Percentiles rank a stretch among this genome's conserved stretches.
These are phyloP conservation scores for Strongylocentrotus purpuratus DNA, from an alignment of 35 echinoderm and acorn worm genomes.

Conservation along the genomic window DNA sequence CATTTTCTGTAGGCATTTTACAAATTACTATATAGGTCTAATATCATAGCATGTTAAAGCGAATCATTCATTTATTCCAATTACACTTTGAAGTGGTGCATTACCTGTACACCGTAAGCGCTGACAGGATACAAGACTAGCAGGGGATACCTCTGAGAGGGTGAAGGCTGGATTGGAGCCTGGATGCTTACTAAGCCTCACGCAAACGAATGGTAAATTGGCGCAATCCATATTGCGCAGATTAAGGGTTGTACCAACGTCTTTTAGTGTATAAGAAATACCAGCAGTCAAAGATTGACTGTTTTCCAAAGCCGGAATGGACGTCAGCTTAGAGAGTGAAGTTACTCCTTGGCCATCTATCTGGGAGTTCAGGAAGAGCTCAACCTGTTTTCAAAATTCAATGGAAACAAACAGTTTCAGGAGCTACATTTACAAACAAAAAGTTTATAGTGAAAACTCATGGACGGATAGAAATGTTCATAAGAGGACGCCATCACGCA, in stretches of 20 bases:
- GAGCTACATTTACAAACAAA: not conserved
- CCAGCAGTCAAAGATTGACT: slow-evolving; percentile 18
- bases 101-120: not conserved
- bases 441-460: too few species aligned
- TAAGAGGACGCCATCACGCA: too few species aligned
- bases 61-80: not conserved
- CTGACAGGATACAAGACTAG: not conserved
- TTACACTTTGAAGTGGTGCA: too few species aligned
- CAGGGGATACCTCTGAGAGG: not conserved
- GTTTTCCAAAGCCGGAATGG: not conserved
- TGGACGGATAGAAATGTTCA: too few species aligned
- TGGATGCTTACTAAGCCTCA: not conserved
- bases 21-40: not conserved
- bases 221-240: not conserved
- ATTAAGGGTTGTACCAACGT: not conserved
- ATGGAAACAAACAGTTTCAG: not conserved
- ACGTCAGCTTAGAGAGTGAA: not conserved
- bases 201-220: not conserved
- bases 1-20: too few species aligned
- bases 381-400: not conserved
- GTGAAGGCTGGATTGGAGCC: not conserved
- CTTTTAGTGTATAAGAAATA: not conserved
- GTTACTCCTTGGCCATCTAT: slow-evolving; percentile 33
- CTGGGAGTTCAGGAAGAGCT: slow-evolving; percentile 11
- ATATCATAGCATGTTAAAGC: not conserved